Evolutionary conservation across 2,113 vertebrate genomes (phyloP), one percentile per base, ranked within the genome.

Genomic region (Lepus americanus): DNA sequence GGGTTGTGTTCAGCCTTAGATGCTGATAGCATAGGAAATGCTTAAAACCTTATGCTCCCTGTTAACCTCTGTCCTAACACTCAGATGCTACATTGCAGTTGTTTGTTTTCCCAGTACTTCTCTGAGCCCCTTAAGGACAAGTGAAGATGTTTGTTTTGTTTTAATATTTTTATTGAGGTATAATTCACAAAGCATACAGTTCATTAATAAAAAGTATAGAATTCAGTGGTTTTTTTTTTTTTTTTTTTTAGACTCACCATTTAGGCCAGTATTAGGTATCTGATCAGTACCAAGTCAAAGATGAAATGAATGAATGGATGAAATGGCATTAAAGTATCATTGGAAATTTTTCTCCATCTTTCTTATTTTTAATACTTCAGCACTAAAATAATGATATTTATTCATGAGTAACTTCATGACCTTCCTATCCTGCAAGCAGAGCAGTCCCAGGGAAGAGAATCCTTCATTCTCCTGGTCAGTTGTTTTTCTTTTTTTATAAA

Each of bases 241-340:
- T 36, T 36, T 90, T 74, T 91, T 85, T 85, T 16, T 17, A 20
- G 63, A 93, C 36, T 39, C 27, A 93, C 29, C 14, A 55, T 88
- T 39, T 91, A 90, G 49, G 87, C 39, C 19, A 73, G 16, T n/a
- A 20, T 82, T 92, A 70, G 69, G 36, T 82, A 49, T 31, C 39
- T 87, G 55, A 20, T 74, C 85, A 82, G 5, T 69, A 81, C 63
- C 49, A 73, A 89, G 31, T 78, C 76, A 76, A 22, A 49, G 76
- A 67, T 31, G 67, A 72, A 79, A 63, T 81, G 39, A 82, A 5
- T 88, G 39, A 83, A 73, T 88, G 27, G 82, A 63, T 82, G n/a
- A 63, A 77, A 73, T 84, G 49, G 33, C 23, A 59, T 76, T 63
- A 61, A 90, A 77, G 19, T 82, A 67, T 67, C 66, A 29, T 29